A percentile compares a stretch with the other conserved stretches of the same genome.
phyloP scores from a whole-genome alignment of 2,113 vertebrate genomes.

The Rhinoderma darwinii region DNA sequence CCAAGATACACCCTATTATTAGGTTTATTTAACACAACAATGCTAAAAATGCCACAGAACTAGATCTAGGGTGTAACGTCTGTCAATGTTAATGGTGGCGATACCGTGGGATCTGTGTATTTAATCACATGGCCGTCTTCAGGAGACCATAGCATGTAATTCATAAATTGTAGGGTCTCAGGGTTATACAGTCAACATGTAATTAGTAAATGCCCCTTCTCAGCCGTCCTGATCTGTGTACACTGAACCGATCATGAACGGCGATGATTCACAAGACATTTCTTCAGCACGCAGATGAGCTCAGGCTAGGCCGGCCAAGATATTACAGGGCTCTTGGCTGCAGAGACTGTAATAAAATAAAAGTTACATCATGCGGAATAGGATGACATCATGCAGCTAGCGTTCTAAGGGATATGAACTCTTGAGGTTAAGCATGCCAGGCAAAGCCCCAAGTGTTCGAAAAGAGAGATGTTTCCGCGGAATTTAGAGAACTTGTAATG shows the following conservation, averaged over 20 bases:
- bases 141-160: not conserved
- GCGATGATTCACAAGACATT: slow-evolving; percentile 5
- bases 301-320: not conserved
- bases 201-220: not conserved
- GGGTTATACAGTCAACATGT: not conserved
- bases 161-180: not conserved
- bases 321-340: slow-evolving; percentile 16
- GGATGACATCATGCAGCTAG: slow-evolving; percentile 21
- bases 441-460: not conserved
- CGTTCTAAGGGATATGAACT: not conserved
- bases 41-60: not conserved
- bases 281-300: not conserved
- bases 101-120: not conserved
- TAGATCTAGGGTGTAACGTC: not conserved
- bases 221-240: not conserved
- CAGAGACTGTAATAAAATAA: not conserved
- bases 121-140: not conserved
- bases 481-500: not conserved
- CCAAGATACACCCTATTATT: not conserved
- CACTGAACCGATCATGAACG: not conserved
- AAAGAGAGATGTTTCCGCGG: not conserved
- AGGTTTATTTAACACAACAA: not conserved
- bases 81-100: not conserved
- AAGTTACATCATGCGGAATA: not conserved
- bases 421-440: not conserved